Evolutionary conservation across 2,113 vertebrate species (phyloP).

Genomic region (Tragelaphus strepsiceros): DNA sequence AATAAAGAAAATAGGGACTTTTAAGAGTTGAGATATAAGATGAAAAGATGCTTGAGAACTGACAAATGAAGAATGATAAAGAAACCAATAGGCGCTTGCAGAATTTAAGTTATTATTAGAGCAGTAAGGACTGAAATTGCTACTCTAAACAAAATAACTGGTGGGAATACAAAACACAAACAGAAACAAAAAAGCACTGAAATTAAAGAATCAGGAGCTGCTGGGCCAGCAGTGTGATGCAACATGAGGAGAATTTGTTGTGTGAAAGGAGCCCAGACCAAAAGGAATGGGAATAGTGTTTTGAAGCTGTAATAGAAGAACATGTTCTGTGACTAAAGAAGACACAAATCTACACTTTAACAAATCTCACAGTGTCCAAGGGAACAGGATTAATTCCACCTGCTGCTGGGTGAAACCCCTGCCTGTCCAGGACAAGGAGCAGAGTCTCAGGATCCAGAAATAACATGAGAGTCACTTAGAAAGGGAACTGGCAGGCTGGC

Average conservation of each 20-base stretch:
- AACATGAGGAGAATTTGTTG: not conserved
- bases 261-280: not conserved
- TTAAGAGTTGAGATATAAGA: not conserved
- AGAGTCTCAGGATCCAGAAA: not conserved
- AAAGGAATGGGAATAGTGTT: not conserved
- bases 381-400: not conserved
- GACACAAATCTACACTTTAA: not conserved
- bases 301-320: not conserved
- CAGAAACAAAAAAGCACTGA: not conserved
- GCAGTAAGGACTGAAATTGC: not conserved
- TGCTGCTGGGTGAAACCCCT: not conserved
- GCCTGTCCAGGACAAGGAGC: not conserved
- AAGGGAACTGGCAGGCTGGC: not conserved
- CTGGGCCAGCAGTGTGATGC: not conserved
- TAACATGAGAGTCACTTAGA: not conserved
- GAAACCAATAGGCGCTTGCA: not conserved
- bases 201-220: rapidly evolving
- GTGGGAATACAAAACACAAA: not conserved
- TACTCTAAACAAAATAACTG: not conserved
- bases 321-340: not conserved
- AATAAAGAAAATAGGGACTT: not conserved
- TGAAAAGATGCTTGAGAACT: not conserved
- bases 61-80: not conserved
- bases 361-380: not conserved
- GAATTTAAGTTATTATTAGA: not conserved